Evolutionary conservation across 2,113 vertebrate genomes (phyloP), one percentile per base, ranked within the genome.

Genomic region (Tenrec ecaudatus): DNA sequence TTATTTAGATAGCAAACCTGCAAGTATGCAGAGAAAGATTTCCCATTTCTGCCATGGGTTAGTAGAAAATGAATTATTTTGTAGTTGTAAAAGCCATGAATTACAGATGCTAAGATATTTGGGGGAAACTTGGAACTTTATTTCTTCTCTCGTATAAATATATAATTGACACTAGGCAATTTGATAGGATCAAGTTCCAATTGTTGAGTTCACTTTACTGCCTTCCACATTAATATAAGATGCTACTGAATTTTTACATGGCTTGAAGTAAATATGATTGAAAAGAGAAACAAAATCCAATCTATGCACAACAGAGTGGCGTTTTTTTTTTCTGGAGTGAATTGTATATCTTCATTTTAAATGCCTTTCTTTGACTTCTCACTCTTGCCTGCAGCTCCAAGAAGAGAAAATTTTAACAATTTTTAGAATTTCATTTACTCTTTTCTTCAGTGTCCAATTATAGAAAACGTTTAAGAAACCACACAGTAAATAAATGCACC

Each of bases 1-100:
- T 91, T 92, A 93, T 93, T 96, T 91, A 96, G 86, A 93, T 79
- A 94, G 81, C 36, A 94, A 94, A 86, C 27, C 40, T 89, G 16
- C 12, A 88, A 96, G 36, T 83, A 94, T 81, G 64, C 85, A 89
- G 91, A 80, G 68, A 92, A 94, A 90, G 40, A 92, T 89, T 96
- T 94, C 40, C 38, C 92, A 83, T 90, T 93, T 86, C 77, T 96
- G n/a, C 60, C 69, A 33, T 53, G n/a, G 17, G 29, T 73, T 86
- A 86, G 81, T 33, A 92, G 83, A 84, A 95, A 93, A 95, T 78
- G 25, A 89, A 92, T 96, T 95, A 88, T 91, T 92, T 90, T 92
- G 60, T 83, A 86, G 40, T 78, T 89, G 60, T 87, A 81, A 84
- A 92, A 92, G 14, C 15, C 86, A 76, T 90, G 36, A 90, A 94